Conservation (phyloP, 2,797 vertebrate species). For the Rhinogobio ventralis region DNA sequence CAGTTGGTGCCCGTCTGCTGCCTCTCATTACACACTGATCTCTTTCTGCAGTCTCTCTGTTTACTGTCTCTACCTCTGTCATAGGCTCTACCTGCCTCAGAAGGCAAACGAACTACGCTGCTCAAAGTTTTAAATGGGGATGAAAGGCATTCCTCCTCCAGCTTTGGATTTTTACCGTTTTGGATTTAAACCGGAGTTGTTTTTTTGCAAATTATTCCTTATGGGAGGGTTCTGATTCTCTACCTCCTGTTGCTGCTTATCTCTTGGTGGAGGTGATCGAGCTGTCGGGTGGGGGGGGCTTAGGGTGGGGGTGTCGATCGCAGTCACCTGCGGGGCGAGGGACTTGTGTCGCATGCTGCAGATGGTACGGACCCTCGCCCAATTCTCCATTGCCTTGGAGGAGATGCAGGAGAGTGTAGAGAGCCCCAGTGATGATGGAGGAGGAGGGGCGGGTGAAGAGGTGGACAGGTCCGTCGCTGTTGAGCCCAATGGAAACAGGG, state of each 20-base stretch:
- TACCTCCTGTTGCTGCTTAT: constrained; percentile 30
- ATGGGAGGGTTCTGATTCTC: constrained; percentile 4
- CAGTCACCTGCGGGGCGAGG: constrained; percentile 60
- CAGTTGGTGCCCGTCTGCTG: constrained; percentile 70
- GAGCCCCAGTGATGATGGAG: constrained; percentile 78
- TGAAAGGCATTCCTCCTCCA: background rate
- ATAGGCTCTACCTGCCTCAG: constrained; percentile 28
- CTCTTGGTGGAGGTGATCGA: constrained; percentile 6
- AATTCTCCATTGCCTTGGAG: constrained; percentile 98
- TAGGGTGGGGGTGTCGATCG: constrained; percentile 46
- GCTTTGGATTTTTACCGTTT: constrained; percentile 34
- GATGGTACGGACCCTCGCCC: constrained; percentile 97
- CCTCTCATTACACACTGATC: constrained; percentile 73
- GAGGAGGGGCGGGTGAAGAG: constrained; percentile 67
- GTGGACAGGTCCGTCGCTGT: constrained; percentile 72
- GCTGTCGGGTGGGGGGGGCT: background rate
- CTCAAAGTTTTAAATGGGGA: background rate
- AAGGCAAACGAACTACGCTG: background rate
- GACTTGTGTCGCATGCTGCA: constrained; percentile 89
- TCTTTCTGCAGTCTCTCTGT: constrained; percentile 47
- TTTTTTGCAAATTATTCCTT: background rate
- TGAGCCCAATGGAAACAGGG: constrained; percentile 69
- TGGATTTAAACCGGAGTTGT: constrained; percentile 8
- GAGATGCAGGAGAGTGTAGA: constrained; percentile 94
- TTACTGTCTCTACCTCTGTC: constrained; percentile 33